phyloP scores from a whole-genome alignment of 2,113 vertebrate genomes.

The Sphaerodactylus townsendi region DNA sequence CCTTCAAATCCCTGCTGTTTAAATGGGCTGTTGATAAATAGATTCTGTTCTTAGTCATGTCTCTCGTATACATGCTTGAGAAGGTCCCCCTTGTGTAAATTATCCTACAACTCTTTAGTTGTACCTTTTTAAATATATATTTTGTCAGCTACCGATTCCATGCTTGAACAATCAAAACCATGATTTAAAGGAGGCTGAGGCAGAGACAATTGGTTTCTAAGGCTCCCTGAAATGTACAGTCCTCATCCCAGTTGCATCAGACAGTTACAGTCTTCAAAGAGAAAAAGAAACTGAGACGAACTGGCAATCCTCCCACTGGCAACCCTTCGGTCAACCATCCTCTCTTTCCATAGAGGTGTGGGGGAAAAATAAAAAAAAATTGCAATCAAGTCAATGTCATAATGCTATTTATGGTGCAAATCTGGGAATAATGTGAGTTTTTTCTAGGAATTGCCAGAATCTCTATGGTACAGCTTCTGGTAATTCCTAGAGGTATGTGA shows the following conservation, averaged over 20 bases:
- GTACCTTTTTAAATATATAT: slow-evolving; percentile 29
- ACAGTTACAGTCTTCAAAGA: too few relatives aligned
- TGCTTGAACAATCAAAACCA: slow-evolving; percentile 47
- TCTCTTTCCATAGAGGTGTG: too few relatives aligned
- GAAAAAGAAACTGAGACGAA: too few relatives aligned
- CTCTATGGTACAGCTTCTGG: too few relatives aligned
- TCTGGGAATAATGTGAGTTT: too few relatives aligned
- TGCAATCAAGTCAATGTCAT: too few relatives aligned
- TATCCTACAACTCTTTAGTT: slow-evolving; percentile 26
- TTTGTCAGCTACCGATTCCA: not conserved
- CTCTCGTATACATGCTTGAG: slow-evolving; percentile 34
- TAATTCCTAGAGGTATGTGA: too few relatives aligned
- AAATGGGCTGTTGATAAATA: slow-evolving; percentile 63
- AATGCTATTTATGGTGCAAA: too few relatives aligned
- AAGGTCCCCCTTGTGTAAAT: slow-evolving; percentile 47
- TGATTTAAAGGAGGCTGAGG: slow-evolving; percentile 40
- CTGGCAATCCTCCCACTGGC: too few relatives aligned
- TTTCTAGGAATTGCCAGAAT: too few relatives aligned
- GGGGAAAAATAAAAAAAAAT: too few relatives aligned
- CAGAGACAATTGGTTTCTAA: slow-evolving; percentile 21
- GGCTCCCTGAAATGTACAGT: slow-evolving; percentile 3
- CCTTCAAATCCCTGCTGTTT: slow-evolving; percentile 56
- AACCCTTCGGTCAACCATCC: too few relatives aligned
- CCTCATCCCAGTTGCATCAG: not conserved
- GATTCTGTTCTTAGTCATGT: slow-evolving; percentile 57